Conservation (phyloP, 2,888 invertebrate species). For the Lamproptera curius region DNA sequence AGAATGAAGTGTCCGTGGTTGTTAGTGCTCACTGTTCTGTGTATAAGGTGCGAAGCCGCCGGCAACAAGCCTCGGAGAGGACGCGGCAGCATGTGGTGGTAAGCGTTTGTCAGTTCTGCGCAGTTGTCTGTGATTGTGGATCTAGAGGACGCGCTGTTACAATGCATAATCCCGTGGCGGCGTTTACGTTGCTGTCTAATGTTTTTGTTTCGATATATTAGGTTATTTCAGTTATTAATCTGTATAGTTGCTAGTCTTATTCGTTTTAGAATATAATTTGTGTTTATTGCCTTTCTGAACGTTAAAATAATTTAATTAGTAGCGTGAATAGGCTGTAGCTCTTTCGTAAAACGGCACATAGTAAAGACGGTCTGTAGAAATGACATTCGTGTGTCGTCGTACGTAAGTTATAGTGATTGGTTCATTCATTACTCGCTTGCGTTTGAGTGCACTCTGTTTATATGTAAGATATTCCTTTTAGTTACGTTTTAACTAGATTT, state of each 20-base stretch:
- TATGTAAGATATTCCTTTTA: too few relatives aligned
- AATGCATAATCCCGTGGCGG: slow-evolving; percentile 7
- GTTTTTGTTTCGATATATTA: too few relatives aligned
- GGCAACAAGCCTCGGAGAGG: slow-evolving; percentile 85
- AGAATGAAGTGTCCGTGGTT: slow-evolving; percentile 77
- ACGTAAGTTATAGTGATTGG: neutral
- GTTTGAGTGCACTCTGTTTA: neutral
- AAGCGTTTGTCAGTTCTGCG: slow-evolving; percentile 56
- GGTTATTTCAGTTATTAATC: too few relatives aligned
- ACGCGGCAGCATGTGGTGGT: slow-evolving; percentile 96
- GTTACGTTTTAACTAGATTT: slow-evolving; percentile 18
- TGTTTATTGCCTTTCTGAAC: too few relatives aligned
- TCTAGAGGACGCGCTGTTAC: slow-evolving; percentile 7
- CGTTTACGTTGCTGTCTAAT: too few relatives aligned
- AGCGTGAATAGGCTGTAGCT: too few relatives aligned
- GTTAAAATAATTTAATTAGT: too few relatives aligned
- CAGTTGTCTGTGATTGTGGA: slow-evolving; percentile 12
- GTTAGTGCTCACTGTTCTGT: slow-evolving; percentile 74
- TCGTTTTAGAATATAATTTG: too few relatives aligned
- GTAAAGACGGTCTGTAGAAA: too few relatives aligned
- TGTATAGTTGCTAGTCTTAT: too few relatives aligned
- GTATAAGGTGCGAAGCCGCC: slow-evolving; percentile 68
- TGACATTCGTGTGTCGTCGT: neutral
- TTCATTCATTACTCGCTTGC: neutral
- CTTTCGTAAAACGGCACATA: too few relatives aligned